Percentiles rank a stretch among this genome's conserved stretches.
phyloP scores from a whole-genome alignment of 2,113 vertebrate species.

The Callionymus lyra region DNA sequence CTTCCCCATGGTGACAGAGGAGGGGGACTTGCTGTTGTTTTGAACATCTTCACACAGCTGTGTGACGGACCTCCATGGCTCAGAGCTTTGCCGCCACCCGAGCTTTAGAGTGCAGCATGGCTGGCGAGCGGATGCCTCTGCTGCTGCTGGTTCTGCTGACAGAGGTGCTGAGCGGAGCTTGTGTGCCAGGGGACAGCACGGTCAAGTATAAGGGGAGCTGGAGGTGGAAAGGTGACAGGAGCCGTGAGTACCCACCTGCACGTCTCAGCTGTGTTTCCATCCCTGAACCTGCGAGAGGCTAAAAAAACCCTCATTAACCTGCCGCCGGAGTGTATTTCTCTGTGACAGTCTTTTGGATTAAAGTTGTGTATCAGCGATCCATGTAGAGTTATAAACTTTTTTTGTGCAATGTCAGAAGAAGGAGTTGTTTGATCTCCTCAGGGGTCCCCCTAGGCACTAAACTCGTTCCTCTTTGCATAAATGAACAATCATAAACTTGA shows the following conservation, averaged over 20 bases:
- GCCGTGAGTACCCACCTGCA: slow-evolving; percentile 74
- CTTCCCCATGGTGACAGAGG: slow-evolving; percentile 22
- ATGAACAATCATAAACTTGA: no score
- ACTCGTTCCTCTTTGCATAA: no score
- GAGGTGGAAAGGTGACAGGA: slow-evolving; percentile 92
- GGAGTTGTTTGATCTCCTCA: no score
- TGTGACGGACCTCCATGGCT: slow-evolving; percentile 8
- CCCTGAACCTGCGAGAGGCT: no score
- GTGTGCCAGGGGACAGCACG: slow-evolving; percentile 58
- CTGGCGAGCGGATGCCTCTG: slow-evolving; percentile 49
- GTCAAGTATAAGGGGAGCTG: slow-evolving; percentile 75
- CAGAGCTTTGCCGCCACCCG: not conserved
- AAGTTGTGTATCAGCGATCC: no score
- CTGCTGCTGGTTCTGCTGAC: slow-evolving; percentile 71
- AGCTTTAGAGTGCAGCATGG: slow-evolving; percentile 66
- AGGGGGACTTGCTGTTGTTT: slow-evolving; percentile 32
- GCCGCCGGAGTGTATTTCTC: slow-evolving; percentile 25
- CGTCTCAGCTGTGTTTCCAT: not conserved
- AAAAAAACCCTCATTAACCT: not conserved
- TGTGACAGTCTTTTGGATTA: slow-evolving; percentile 7
- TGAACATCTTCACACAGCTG: slow-evolving; percentile 29
- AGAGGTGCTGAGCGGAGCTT: slow-evolving; percentile 52
- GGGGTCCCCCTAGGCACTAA: no score
- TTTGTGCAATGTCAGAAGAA: no score
- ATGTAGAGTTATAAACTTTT: no score